Percentiles rank a stretch among this genome's conserved stretches.
Evolutionary conservation across 2,888 invertebrate species (phyloP).

Genomic region (Vanessa cardui): DNA sequence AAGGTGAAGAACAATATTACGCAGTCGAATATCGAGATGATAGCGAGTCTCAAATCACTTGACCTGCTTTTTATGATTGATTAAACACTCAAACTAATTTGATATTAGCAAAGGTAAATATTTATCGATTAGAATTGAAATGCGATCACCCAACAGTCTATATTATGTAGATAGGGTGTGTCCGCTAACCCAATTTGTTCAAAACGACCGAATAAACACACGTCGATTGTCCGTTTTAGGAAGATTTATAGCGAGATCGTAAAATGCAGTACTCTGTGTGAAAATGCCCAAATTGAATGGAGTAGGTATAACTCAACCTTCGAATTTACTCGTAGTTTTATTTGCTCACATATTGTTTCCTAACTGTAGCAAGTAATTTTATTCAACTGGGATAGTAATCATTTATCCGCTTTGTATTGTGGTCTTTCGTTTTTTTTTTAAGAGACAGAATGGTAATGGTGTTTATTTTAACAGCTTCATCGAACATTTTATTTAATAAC

Average conservation of each 20-base stretch:
- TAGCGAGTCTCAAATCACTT: background rate
- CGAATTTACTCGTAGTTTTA: slow-evolving; percentile 40
- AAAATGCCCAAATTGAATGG: slow-evolving; percentile 36
- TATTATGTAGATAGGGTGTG: slow-evolving; percentile 66
- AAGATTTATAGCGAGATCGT: slow-evolving; percentile 70
- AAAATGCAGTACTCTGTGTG: slow-evolving; percentile 51
- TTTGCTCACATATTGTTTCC: slow-evolving; percentile 47
- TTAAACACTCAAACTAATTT: slow-evolving; percentile 15
- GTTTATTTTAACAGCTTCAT: background rate
- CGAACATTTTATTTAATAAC: no score
- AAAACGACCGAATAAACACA: slow-evolving; percentile 72
- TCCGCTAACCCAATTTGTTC: slow-evolving; percentile 74
- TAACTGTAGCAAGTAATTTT: slow-evolving; percentile 32
- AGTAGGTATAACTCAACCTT: slow-evolving; percentile 46
- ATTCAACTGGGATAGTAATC: slow-evolving; percentile 27
- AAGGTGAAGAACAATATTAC: background rate
- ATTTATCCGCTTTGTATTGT: slow-evolving; percentile 18
- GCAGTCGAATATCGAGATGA: background rate
- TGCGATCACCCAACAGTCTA: slow-evolving; percentile 61
- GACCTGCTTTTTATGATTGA: slow-evolving; percentile 6
- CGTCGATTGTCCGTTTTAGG: slow-evolving; percentile 59
- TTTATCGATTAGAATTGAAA: slow-evolving; percentile 48
- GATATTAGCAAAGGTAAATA: slow-evolving; percentile 63
- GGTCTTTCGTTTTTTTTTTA: slow-evolving; percentile 19
- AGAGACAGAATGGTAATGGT: background rate